Evolutionary conservation across 2,797 vertebrate species (phyloP), one percentile per base, ranked within the genome.

Genomic region (Lagothrix lagotricha): DNA sequence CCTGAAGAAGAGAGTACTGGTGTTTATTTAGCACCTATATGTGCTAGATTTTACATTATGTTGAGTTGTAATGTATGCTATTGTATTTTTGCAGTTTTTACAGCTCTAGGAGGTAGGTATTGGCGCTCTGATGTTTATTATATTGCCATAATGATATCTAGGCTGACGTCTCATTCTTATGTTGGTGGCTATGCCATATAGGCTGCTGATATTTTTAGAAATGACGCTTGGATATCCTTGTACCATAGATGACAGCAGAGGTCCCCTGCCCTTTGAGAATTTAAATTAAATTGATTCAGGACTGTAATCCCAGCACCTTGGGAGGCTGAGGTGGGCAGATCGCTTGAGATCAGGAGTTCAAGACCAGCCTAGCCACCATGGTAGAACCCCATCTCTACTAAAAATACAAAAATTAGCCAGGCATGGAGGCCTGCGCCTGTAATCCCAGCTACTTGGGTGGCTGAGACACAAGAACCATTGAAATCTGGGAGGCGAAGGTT

Each of bases 161-260:
- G 39, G 4, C 48, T 30, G 7, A 75, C 28, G 11, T 11, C 52
- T 14, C 9, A 0, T 30, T 76, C 81, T 8, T 14, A 7, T 0
- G 8, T 5, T 36, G 39, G 5, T 46, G 26, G 30, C 22, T 36
- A 13, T 0, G 50, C 17, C 79, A 9, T 15, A 4, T 0, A 6
- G 30, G 33, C 15, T 15, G 41, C 39, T 57, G 4, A 73, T 6
- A 24, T 12, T 24, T 84, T 77, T 1, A 81, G 39, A 4, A 54
- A 7, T 36, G 61, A 70, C 3, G n/a, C 57, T 57, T 54, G 67
- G 44, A 15, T 61, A 26, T 39, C 36, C 9, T 72, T 52, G 15
- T 57, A 15, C 19, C 46, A 67, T 17, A 41, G 83, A 36, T 12
- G 17, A 70, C 19, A 50, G 61, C 73, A 44, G n/a, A 88, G 84